Evolutionary conservation across 2,888 invertebrate species (phyloP).

Genomic region (Drosophila recens): DNA sequence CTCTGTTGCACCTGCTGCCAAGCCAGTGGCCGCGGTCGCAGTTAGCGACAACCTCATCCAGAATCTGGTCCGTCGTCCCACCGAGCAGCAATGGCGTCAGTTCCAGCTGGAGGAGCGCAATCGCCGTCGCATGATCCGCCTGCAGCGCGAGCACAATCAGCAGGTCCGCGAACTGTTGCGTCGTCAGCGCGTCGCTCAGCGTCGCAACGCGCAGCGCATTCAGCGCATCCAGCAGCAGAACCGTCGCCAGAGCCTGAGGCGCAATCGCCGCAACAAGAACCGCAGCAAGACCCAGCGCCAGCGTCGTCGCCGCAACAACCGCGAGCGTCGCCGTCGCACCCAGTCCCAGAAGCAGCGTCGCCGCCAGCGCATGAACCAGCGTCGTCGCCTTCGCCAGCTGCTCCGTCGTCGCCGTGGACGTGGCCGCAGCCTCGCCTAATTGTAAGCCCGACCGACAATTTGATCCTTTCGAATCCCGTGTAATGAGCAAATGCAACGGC

Average conservation of each 20-base stretch:
- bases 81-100: constrained; percentile 66
- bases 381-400: constrained; percentile 58
- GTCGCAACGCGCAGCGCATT: constrained; percentile 51
- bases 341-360: constrained; percentile 47
- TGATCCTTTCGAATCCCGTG: constrained; percentile 13
- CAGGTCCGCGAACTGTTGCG: constrained; percentile 52
- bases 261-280: constrained; percentile 53
- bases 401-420: constrained; percentile 50
- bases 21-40: background rate
- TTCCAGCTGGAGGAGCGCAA: constrained; percentile 62
- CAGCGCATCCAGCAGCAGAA: constrained; percentile 47
- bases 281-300: constrained; percentile 34
- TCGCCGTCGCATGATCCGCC: constrained; percentile 63
- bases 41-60: background rate
- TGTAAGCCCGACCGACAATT: background rate
- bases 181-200: constrained; percentile 56
- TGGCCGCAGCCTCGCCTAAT: constrained; percentile 33
- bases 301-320: constrained; percentile 45
- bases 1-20: constrained; percentile 14
- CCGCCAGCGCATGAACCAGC: constrained; percentile 48
- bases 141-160: constrained; percentile 65
- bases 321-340: constrained; percentile 43
- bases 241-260: constrained; percentile 42
- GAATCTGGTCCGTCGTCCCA: constrained; percentile 37
- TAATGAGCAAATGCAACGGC: constrained; percentile 40